Evolutionary conservation across 64 coral and sea anemone genomes (phyloP), one percentile per base, ranked within the genome.

Genomic region (Actinia tenebrosa): DNA sequence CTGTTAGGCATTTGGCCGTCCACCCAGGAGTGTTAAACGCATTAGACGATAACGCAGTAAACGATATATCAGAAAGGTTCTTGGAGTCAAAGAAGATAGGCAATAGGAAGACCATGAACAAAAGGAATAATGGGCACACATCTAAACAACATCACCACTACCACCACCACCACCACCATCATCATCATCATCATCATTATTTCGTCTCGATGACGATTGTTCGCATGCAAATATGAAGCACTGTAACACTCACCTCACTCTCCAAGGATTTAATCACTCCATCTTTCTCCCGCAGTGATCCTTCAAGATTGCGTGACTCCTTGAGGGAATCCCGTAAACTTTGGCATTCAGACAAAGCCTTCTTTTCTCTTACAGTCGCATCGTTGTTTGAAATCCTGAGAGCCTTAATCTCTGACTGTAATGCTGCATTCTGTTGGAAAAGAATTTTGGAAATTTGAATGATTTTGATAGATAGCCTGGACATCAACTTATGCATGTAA

Each of bases 371-470:
- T 27, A 46, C 63, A 1, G 86, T 84, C 4, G 37, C 16, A 7
- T 97, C 94, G 1, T 23, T 84, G 16, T 89, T 25, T 19, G 86
- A 80, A 20, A 69, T 16, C 62, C 68, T 88, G 23, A 93, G 42
- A 52, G 91, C 93, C 54, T 91, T 97, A 17, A 93, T 64, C 61
- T 97, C 94, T 5, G 85, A 80, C 60, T 97, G 91, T 45, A 97
- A 60, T 10, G 91, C 94, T 14, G 88, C 62, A 47, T 92, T 84
- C 94, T 97, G 50, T 37, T n/a, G 53, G 17, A 59, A n/a, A 6
- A 14, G 13, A 75, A 75, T 30, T 69, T 69, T 25, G 69, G 10
- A 42, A 75, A n/a, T n/a, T 66, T 20, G 7, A 3, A 13, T 16
- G n/a, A 14, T 66, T 75, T 30, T 30, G 27, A 37, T 37, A 37